phyloP scores from a whole-genome alignment of 2,797 vertebrate species.

The Pseudomugil gertrudae region DNA sequence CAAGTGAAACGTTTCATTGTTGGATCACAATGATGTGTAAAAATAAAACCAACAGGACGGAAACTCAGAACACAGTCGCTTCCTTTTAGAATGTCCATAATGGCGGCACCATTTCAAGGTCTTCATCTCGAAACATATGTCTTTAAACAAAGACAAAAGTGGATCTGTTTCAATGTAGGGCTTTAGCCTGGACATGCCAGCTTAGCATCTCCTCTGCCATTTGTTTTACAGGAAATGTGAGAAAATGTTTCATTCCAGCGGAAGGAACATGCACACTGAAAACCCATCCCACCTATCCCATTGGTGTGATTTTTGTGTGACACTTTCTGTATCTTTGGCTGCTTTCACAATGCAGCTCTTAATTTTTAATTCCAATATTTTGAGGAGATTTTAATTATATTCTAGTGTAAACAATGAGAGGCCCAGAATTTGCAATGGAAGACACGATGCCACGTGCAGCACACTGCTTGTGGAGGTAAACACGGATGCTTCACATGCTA shows the following conservation, averaged over 20 bases:
- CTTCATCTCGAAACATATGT: neutral
- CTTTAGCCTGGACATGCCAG: neutral
- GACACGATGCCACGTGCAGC: no score
- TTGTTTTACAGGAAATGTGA: constrained; percentile 33
- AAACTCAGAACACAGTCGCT: neutral
- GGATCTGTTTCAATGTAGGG: neutral
- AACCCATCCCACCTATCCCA: no score
- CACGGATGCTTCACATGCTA: no score
- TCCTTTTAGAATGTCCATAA: neutral
- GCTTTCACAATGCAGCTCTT: neutral
- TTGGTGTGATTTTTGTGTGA: neutral
- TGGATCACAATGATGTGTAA: neutral
- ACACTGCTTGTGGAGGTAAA: no score
- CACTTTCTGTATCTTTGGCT: no score
- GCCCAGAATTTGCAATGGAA: no score
- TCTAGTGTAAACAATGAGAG: no score
- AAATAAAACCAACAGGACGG: neutral
- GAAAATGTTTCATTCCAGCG: constrained; percentile 14
- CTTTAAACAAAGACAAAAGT: no score
- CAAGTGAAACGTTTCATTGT: no score
- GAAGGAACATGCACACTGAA: neutral
- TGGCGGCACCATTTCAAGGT: neutral
- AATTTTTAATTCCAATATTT: no score
- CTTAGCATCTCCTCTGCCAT: constrained; percentile 12
- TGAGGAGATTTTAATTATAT: no score